These are phyloP conservation scores for Tetrao urogallus DNA, from an alignment of 2,113 vertebrate species.

Conservation along the genomic window DNA sequence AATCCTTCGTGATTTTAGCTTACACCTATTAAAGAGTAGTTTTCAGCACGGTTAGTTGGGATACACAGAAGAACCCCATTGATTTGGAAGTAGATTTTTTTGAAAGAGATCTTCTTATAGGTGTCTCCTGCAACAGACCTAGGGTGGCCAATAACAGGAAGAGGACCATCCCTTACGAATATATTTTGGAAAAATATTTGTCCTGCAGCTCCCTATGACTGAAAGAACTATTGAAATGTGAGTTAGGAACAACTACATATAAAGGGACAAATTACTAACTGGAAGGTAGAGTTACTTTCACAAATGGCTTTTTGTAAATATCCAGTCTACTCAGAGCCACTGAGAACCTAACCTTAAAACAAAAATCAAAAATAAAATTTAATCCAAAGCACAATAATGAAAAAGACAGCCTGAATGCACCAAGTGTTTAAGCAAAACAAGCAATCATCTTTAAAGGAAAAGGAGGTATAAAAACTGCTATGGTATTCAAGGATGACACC, in stretches of 20 bases:
- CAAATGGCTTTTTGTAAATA: not conserved
- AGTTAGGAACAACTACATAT: not conserved
- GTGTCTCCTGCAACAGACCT: not conserved
- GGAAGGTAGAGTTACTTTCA: not conserved
- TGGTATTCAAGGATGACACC: not conserved
- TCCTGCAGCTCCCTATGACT: not conserved
- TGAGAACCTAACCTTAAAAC: not conserved
- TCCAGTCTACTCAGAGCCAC: not conserved
- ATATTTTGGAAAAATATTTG: not conserved
- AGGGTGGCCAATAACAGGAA: not conserved
- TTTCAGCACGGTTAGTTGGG: not conserved
- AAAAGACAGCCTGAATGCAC: not conserved
- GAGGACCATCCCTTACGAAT: not conserved
- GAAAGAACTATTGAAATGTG: not conserved
- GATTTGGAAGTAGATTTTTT: not conserved
- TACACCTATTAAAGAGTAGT: not conserved
- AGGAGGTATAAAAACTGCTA: not conserved
- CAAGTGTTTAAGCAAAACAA: not conserved
- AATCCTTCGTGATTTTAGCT: not conserved
- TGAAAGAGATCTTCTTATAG: not conserved
- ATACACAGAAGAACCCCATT: not conserved
- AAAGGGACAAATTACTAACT: not conserved
- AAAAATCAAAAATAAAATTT: not conserved
- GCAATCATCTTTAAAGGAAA: not conserved
- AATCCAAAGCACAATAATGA: not conserved